Percentiles rank a stretch among this genome's conserved stretches.
Evolutionary conservation across 2,888 invertebrate species (phyloP).

Genomic region (Scrobipalpa costella): DNA sequence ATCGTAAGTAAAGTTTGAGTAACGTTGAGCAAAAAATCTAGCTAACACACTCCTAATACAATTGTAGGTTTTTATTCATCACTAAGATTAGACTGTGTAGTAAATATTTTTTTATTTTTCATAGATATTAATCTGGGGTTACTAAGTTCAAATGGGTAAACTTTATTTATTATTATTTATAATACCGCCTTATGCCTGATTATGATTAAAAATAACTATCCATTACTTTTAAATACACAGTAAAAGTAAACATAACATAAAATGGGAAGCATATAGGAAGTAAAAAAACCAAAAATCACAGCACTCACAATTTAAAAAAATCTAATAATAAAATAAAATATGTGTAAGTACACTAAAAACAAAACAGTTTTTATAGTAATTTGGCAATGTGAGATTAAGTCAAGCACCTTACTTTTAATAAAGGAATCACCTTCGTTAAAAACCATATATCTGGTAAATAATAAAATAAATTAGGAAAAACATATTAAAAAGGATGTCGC

Average conservation of each 20-base stretch:
- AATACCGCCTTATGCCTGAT: background rate
- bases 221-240: background rate
- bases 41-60: background rate
- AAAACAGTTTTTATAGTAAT: background rate
- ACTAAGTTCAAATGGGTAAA: background rate
- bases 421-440: background rate
- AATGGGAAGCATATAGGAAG: background rate
- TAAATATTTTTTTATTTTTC: background rate
- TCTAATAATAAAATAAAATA: constrained; percentile 1
- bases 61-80: too few relatives aligned
- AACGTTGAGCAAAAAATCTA: background rate
- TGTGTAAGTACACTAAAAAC: background rate
- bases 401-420: constrained; percentile 3
- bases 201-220: background rate
- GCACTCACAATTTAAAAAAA: constrained; percentile 19
- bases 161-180: background rate
- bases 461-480: background rate
- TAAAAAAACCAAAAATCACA: background rate
- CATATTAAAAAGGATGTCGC: background rate
- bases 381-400: constrained; percentile 6
- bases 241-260: background rate
- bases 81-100: background rate
- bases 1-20: background rate
- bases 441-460: background rate
- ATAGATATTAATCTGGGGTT: background rate